These are phyloP conservation scores for Equus quagga DNA, from an alignment of 2,113 vertebrate genomes.

Conservation along the genomic window DNA sequence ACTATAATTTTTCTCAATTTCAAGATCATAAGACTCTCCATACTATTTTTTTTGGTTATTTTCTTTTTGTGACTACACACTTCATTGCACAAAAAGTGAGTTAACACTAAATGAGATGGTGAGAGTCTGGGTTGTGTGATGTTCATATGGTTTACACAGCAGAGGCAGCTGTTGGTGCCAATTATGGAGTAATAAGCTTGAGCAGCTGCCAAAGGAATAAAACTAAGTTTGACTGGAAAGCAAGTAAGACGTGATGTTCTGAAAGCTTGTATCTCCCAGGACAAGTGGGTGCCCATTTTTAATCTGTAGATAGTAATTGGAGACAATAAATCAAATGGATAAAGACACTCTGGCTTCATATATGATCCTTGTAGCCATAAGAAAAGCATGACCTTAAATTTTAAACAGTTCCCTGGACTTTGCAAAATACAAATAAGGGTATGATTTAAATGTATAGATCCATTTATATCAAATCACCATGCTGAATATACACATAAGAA, in stretches of 20 bases:
- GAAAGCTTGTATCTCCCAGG: background rate
- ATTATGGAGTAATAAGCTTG: conserved; percentile 68
- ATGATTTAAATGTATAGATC: background rate
- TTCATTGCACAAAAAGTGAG: conserved; percentile 35
- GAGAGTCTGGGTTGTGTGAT: background rate
- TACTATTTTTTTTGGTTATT: background rate
- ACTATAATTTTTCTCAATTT: background rate
- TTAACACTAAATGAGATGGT: conserved; percentile 48
- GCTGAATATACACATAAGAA: background rate
- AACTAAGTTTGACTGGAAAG: conserved; percentile 29
- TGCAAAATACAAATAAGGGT: conserved; percentile 21
- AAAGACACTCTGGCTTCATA: background rate
- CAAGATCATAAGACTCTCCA: background rate
- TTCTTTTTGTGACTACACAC: background rate
- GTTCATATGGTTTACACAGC: conserved; percentile 51
- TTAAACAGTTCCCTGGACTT: background rate
- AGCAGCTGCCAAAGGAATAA: conserved; percentile 71
- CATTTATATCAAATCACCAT: conserved; percentile 48
- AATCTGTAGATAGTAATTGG: background rate
- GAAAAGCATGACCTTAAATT: background rate
- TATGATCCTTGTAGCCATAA: background rate
- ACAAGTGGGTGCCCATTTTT: background rate
- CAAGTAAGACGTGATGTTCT: background rate
- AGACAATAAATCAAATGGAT: background rate
- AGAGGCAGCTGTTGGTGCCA: conserved; percentile 72